Conservation (phyloP, 2,113 vertebrate genomes). For the Nothocercus julius region DNA sequence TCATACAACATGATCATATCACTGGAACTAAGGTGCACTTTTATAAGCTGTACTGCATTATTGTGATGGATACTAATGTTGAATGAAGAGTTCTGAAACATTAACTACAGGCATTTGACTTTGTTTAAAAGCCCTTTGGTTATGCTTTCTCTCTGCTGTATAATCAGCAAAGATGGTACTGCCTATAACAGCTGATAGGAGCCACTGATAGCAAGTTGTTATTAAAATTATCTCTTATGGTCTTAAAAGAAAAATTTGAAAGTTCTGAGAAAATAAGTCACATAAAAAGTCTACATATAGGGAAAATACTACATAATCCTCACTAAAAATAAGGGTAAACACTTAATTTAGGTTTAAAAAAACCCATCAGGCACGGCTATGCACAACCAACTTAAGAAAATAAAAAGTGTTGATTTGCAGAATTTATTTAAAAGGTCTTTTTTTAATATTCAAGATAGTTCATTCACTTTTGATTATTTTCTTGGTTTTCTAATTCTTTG, state of each 20-base stretch:
- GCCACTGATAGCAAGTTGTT: not conserved
- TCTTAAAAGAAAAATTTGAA: not conserved
- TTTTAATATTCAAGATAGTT: not conserved
- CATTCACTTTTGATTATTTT: not conserved
- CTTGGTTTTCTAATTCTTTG: not conserved
- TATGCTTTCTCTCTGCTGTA: not conserved
- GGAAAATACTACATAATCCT: not conserved
- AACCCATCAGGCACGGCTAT: not conserved
- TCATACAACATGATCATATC: not conserved
- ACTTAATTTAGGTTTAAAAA: not conserved
- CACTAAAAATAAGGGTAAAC: not conserved
- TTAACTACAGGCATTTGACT: not conserved
- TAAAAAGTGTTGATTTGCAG: rapidly evolving
- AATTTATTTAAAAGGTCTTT: not conserved
- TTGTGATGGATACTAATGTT: not conserved
- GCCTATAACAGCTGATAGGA: not conserved
- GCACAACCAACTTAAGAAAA: rapidly evolving
- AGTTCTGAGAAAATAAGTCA: not conserved
- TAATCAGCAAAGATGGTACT: not conserved
- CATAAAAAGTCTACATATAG: not conserved
- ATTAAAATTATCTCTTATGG: not conserved
- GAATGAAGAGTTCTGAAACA: not conserved
- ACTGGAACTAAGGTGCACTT: not conserved
- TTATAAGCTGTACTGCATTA: not conserved
- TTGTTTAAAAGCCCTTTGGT: not conserved